Evolutionary conservation across 2,888 invertebrate genomes (phyloP).

Genomic region (Encarsia formosa): DNA sequence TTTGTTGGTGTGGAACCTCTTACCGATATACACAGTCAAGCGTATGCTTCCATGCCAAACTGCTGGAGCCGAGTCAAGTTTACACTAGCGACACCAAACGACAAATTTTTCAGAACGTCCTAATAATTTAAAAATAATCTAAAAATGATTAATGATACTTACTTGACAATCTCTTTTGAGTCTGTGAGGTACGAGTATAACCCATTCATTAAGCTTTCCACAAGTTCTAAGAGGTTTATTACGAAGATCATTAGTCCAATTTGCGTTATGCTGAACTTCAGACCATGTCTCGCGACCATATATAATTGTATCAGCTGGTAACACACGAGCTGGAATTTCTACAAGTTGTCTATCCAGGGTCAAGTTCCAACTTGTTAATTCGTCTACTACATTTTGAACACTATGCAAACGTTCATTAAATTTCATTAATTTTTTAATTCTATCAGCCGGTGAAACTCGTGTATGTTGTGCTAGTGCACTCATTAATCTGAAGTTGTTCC

Average conservation of each 20-base stretch:
- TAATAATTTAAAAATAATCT: too few species aligned
- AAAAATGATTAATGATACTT: too few species aligned
- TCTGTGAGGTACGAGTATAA: conserved; percentile 36
- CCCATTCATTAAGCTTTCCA: conserved; percentile 30
- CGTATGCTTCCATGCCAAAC: too few species aligned
- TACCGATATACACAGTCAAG: too few species aligned
- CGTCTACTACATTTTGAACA: conserved; percentile 52
- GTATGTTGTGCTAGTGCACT: conserved; percentile 69
- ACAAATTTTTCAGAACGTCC: too few species aligned
- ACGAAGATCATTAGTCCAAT: conserved; percentile 74
- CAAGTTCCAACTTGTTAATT: conserved; percentile 71
- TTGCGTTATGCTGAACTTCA: conserved; percentile 59
- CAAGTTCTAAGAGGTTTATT: conserved; percentile 37
- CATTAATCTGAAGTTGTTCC: conserved; percentile 63
- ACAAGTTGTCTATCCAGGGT: conserved; percentile 62
- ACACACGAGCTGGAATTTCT: conserved; percentile 61
- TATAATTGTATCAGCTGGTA: conserved; percentile 63
- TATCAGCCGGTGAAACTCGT: conserved; percentile 64
- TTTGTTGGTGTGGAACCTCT: too few species aligned
- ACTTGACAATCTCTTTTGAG: conserved; percentile 50
- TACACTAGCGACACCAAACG: too few species aligned
- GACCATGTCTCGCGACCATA: conserved; percentile 49
- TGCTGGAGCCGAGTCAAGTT: too few species aligned
- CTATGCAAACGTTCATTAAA: conserved; percentile 64
- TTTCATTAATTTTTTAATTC: conserved; percentile 62